These are phyloP conservation scores for Hippocampus guttulatus DNA, from an alignment of 2,113 vertebrate genomes.

Conservation along the genomic window DNA sequence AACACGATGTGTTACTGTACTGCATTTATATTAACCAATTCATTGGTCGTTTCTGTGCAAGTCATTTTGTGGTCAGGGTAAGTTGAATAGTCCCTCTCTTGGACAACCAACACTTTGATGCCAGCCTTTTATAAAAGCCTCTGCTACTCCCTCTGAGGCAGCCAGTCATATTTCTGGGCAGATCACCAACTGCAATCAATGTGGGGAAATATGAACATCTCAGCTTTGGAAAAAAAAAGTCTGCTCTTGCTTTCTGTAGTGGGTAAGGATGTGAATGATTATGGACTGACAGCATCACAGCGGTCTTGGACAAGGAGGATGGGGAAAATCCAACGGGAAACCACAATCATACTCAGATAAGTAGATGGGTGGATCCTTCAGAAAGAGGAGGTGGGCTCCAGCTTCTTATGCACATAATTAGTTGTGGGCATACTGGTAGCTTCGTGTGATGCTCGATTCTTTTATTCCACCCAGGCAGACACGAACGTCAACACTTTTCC, in stretches of 20 bases:
- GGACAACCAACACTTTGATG: neutral
- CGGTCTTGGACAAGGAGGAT: neutral
- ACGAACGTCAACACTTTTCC: constrained; percentile 7
- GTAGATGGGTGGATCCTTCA: constrained; percentile 30
- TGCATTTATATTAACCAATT: no score
- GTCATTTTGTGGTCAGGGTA: neutral
- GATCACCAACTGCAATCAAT: no score
- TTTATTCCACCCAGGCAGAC: constrained; percentile 36
- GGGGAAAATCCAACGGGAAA: constrained; percentile 40
- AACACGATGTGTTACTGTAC: neutral
- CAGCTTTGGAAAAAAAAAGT: no score
- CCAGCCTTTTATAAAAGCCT: neutral
- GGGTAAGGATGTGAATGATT: no score
- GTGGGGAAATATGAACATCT: no score
- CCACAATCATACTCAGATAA: constrained; percentile 17
- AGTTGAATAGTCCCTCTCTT: neutral
- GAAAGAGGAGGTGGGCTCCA: constrained; percentile 31
- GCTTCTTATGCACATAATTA: constrained; percentile 65
- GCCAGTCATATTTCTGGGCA: no score
- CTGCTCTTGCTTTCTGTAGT: no score
- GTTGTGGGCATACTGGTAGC: constrained; percentile 45
- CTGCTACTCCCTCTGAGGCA: no score
- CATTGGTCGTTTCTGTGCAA: neutral
- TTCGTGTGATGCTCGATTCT: constrained; percentile 46
- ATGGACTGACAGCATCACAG: neutral